Conservation (phyloP, 92 coral and sea anemone genomes). For the Desmophyllum pertusum region DNA sequence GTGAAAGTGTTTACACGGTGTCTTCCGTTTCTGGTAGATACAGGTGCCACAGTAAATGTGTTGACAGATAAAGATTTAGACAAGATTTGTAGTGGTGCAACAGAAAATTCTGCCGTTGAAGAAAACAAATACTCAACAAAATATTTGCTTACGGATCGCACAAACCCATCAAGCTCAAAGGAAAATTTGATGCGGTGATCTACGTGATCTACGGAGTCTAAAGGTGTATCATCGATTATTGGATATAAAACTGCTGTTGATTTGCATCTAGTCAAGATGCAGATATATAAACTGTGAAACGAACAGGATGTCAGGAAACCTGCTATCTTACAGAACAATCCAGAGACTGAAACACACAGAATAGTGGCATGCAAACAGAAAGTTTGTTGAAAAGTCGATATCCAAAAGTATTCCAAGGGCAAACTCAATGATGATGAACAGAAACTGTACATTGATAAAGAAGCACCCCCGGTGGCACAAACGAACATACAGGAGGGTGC, state of each 20-base stretch:
- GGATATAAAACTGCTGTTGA: too few relatives aligned
- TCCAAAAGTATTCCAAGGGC: slow-evolving; percentile 42
- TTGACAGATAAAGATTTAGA: slow-evolving; percentile 21
- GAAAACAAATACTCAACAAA: slow-evolving; percentile 30
- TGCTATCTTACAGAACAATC: slow-evolving; percentile 44
- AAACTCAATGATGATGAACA: slow-evolving; percentile 41
- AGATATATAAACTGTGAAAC: slow-evolving; percentile 10
- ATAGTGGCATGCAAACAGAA: slow-evolving; percentile 13
- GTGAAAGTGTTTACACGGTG: slow-evolving; percentile 24
- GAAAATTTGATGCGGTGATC: slow-evolving; percentile 44
- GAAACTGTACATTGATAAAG: slow-evolving; percentile 36
- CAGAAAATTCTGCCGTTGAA: too few relatives aligned
- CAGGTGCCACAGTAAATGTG: slow-evolving; percentile 50
- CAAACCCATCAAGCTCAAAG: slow-evolving; percentile 40
- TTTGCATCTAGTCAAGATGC: too few relatives aligned
- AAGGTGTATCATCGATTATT: too few relatives aligned
- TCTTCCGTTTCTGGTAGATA: slow-evolving; percentile 27
- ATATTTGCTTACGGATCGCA: slow-evolving; percentile 39
- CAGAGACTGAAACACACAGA: slow-evolving; percentile 21
- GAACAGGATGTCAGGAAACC: slow-evolving; percentile 31
- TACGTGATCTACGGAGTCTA: too few relatives aligned
- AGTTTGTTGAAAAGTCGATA: too few relatives aligned
- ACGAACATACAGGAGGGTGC: slow-evolving; percentile 37
- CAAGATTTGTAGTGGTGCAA: too few relatives aligned
- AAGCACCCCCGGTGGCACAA: slow-evolving; percentile 43